phyloP scores from a whole-genome alignment of 2,113 vertebrate genomes.

The Tyrannus savana region DNA sequence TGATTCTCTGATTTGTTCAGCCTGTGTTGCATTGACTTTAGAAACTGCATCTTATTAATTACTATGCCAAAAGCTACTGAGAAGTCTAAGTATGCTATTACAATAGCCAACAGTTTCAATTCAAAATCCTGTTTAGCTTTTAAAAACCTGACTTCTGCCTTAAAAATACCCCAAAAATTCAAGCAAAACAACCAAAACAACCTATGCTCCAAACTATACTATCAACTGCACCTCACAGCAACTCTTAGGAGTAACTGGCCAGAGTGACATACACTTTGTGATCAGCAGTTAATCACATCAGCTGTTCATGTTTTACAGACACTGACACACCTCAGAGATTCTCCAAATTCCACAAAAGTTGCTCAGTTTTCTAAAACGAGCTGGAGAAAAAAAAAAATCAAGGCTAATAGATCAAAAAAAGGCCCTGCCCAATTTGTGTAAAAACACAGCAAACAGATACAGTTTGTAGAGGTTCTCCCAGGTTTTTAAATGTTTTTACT shows the following conservation, averaged over 20 bases:
- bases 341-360: background rate
- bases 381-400: background rate
- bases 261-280: background rate
- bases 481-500: background rate
- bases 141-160: background rate
- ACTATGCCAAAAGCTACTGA: background rate
- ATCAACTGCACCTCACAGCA: background rate
- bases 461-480: background rate
- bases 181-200: background rate
- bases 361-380: background rate
- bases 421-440: background rate
- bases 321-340: background rate
- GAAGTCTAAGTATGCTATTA: background rate
- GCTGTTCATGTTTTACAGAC: background rate
- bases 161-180: background rate
- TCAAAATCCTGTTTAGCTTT: background rate
- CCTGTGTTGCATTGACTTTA: background rate
- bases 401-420: background rate
- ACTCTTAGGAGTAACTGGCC: background rate
- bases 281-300: background rate
- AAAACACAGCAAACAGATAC: background rate
- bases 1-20: background rate
- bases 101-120: background rate
- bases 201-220: background rate
- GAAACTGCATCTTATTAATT: background rate